Evolutionary conservation across 2,797 vertebrate genomes (phyloP).

Genomic region (Lagorchestes hirsutus): DNA sequence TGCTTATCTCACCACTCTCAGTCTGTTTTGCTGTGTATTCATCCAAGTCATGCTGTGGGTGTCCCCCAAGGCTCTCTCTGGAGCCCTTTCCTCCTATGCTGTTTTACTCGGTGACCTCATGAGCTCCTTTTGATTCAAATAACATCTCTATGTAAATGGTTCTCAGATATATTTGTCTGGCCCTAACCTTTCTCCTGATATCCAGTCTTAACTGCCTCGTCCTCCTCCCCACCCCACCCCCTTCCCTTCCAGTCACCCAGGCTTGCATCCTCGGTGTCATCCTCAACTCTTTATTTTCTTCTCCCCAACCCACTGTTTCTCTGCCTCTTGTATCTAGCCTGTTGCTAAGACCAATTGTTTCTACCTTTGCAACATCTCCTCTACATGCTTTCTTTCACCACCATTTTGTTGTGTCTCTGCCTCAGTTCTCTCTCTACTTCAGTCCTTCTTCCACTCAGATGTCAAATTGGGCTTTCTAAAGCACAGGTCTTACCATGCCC

Average conservation of each 20-base stretch:
- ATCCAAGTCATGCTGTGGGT: background rate
- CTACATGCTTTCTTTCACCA: background rate
- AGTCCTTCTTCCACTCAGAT: background rate
- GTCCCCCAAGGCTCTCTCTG: background rate
- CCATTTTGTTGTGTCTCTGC: background rate
- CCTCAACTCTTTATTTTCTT: background rate
- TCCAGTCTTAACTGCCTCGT: background rate
- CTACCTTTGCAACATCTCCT: background rate
- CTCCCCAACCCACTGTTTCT: background rate
- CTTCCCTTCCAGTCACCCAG: background rate
- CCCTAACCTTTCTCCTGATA: background rate
- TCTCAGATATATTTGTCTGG: background rate
- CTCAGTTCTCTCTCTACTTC: background rate
- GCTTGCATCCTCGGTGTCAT: background rate
- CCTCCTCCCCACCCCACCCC: accelerated
- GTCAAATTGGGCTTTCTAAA: background rate
- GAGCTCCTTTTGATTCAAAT: background rate
- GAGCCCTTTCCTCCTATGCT: background rate
- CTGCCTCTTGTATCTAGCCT: background rate
- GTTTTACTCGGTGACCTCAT: background rate
- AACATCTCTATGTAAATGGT: background rate
- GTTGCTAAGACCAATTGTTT: background rate
- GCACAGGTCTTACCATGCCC: background rate
- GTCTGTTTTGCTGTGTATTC: background rate
- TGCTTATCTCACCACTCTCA: background rate